A percentile compares a stretch with the other conserved stretches of the same genome.
Evolutionary conservation across 2,113 vertebrate species (phyloP).

Genomic region (Lagopus muta): DNA sequence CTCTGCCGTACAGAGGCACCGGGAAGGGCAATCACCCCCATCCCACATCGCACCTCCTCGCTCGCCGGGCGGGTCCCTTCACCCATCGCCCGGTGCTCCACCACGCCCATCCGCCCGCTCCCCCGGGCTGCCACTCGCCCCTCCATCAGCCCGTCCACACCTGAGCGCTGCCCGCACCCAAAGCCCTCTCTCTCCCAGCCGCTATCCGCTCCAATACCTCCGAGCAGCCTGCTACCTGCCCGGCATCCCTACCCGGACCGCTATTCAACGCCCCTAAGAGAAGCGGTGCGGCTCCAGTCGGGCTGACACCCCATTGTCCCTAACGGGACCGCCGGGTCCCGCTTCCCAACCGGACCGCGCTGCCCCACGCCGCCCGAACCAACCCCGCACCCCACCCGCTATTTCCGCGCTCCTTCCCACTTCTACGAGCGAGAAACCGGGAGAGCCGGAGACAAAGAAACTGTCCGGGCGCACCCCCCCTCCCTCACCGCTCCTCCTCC

Average conservation of each 20-base stretch:
- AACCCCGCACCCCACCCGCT: background rate
- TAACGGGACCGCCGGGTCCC: too few relatives aligned
- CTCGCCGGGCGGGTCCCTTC: rapidly evolving
- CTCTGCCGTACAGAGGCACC: background rate
- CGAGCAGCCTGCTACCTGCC: background rate
- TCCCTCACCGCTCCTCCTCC: background rate
- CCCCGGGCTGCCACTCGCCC: background rate
- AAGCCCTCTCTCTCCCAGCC: background rate
- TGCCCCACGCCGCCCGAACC: too few relatives aligned
- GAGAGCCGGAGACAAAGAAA: slow-evolving; percentile 79
- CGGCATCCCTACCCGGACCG: background rate
- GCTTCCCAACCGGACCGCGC: background rate
- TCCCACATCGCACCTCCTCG: background rate
- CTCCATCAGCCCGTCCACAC: background rate
- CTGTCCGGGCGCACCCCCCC: slow-evolving; percentile 67
- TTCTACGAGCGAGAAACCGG: slow-evolving; percentile 67
- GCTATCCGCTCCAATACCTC: background rate
- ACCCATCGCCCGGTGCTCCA: background rate
- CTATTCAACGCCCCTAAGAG: too few relatives aligned
- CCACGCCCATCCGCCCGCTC: background rate
- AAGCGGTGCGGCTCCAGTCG: background rate
- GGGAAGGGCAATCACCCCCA: background rate
- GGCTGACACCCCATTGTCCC: background rate
- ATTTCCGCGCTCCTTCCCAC: slow-evolving; percentile 63
- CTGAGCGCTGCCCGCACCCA: background rate